Percentiles rank a stretch among this genome's conserved stretches.
phyloP scores from a whole-genome alignment of 92 coral and sea anemone genomes.

The Porites lobata region DNA sequence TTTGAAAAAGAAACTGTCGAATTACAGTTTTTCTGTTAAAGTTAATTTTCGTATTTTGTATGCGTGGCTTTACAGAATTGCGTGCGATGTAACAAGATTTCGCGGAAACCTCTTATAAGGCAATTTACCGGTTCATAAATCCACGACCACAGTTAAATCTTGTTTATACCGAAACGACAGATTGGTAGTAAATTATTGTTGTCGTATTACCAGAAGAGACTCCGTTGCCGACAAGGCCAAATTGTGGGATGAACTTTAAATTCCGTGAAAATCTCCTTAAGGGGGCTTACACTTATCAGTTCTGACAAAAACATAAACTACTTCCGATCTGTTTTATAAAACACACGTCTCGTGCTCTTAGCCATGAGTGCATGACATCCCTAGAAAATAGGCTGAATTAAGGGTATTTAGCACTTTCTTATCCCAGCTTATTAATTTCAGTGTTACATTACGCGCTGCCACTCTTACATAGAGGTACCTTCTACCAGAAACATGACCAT shows the following conservation, averaged over 20 bases:
- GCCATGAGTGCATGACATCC: neutral
- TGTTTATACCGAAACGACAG: conserved; percentile 10
- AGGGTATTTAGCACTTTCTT: neutral
- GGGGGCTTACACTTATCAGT: conserved; percentile 11
- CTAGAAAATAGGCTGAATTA: neutral
- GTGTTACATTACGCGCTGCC: neutral
- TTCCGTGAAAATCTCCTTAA: neutral
- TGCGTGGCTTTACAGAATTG: neutral
- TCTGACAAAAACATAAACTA: neutral
- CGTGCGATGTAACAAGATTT: neutral
- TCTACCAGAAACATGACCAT: neutral
- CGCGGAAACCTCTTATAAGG: neutral
- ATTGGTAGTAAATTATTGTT: neutral
- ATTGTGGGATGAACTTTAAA: neutral
- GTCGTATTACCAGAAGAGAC: neutral
- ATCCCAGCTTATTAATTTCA: neutral
- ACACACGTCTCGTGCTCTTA: neutral
- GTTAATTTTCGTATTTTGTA: neutral
- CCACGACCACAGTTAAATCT: neutral
- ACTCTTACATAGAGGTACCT: neutral
- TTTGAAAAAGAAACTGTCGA: neutral
- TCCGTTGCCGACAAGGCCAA: conserved; percentile 6
- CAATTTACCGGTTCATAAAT: neutral
- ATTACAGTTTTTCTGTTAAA: neutral
- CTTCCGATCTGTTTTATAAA: neutral